Base-by-base conservation (phyloP, 2,113 vertebrate species). In the Seriola aureovittata region DNA sequence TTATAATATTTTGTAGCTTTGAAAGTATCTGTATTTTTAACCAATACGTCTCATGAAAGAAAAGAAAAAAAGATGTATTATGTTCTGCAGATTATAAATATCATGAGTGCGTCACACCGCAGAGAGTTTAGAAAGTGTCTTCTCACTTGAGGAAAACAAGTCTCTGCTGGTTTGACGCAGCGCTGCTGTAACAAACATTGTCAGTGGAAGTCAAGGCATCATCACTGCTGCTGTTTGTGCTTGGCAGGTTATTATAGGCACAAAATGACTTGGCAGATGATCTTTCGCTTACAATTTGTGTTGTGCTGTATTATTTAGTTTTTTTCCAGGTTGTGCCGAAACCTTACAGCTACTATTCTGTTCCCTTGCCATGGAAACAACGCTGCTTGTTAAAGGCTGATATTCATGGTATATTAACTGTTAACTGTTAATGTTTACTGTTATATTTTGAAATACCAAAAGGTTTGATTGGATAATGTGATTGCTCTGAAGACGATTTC, bases 401-500 rank as follows among this genome's bases (percentile, higher is more conserved):
- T 12, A 55, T n/a, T 10, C 21, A 23, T 57, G 54, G 13, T 29
- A 58, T 29, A 58, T 14, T 52, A 11, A 29, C 29, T 29, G 29
- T 29, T 29, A 29, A 29, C 29, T 29, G 29, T 29, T 29, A 29
- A 29, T 29, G 29, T 29, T 29, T 29, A 2, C 25, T 29, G 21
- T 55, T 55, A 23, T 55, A 23, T 12, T 55, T 23, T 55, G 4
- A 55, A 71, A 58, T 17, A 8, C 54, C n/a, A 36, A 50, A 32
- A 16, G 8, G 36, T 42, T 29, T 75, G 5, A 29, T 13, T 14
- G 2, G 14, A 32, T 32, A 50, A 29, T 62, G 11, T 29, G 19
- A 23, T 36, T 2, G 32, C 66, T 54, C 10, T 46, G 44, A 71
- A 29, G 14, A 81, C 36, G 62, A 78, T 54, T 8, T 85, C 54